A percentile compares a stretch with the other conserved stretches of the same genome.
These are phyloP conservation scores for Daboia siamensis DNA, from an alignment of 2,113 vertebrate genomes.

Conservation along the genomic window DNA sequence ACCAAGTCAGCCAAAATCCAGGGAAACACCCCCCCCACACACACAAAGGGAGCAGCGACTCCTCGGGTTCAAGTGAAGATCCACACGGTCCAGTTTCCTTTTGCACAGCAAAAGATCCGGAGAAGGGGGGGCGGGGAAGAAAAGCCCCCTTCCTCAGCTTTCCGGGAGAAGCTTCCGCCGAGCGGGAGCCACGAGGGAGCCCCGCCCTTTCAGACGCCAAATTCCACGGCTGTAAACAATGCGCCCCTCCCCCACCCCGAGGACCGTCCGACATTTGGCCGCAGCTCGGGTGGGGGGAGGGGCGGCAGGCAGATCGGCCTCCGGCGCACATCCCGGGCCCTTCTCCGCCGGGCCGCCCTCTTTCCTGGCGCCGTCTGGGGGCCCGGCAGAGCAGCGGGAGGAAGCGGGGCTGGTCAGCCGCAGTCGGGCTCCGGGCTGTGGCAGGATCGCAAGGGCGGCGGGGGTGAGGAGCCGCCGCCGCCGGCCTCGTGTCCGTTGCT, in stretches of 20 bases:
- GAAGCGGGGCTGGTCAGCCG: constrained; percentile 28
- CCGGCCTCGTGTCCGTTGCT: constrained; percentile 68
- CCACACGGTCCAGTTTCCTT: constrained; percentile 78
- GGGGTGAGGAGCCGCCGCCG: constrained; percentile 41
- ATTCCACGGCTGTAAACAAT: background rate
- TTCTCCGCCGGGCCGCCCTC: background rate
- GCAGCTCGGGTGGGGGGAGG: background rate
- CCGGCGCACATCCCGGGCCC: background rate
- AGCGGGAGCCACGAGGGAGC: background rate
- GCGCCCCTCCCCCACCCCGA: background rate
- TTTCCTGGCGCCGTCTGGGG: background rate
- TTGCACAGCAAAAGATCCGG: constrained; percentile 95
- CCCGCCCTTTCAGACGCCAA: background rate
- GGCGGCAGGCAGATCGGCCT: background rate
- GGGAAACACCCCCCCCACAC: background rate
- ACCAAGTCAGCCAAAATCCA: constrained; percentile 66
- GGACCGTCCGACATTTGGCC: background rate
- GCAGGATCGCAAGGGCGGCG: constrained; percentile 13
- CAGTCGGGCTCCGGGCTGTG: constrained; percentile 69
- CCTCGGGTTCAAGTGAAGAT: constrained; percentile 61
- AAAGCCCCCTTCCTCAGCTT: background rate
- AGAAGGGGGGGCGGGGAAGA: too few species aligned
- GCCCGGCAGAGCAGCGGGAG: background rate
- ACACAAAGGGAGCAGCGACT: background rate
- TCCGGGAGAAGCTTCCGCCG: background rate